Conservation (phyloP, 2,113 vertebrate species). For the Podilymbus podiceps region DNA sequence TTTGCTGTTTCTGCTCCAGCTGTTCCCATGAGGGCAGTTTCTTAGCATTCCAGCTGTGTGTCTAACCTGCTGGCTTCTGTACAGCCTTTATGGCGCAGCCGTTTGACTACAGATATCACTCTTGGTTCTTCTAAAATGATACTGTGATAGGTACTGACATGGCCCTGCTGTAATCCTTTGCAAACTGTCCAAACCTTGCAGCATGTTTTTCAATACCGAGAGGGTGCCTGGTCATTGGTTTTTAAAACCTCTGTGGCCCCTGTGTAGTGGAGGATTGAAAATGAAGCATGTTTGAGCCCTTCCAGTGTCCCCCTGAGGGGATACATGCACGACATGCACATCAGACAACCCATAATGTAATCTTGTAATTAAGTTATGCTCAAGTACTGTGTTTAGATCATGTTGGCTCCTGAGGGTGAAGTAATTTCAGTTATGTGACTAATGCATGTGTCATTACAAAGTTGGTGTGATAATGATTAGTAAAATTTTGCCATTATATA, state of each 20-base stretch:
- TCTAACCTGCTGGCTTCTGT: neutral
- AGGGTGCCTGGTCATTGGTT: neutral
- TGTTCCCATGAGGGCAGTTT: neutral
- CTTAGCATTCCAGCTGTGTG: neutral
- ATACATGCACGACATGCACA: rapidly evolving
- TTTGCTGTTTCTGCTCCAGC: neutral
- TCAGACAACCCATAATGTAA: neutral
- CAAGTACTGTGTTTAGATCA: neutral
- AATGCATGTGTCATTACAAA: neutral
- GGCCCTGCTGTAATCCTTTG: neutral
- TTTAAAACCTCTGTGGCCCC: neutral
- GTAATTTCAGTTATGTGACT: neutral
- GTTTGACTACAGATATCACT: neutral
- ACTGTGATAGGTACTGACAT: neutral
- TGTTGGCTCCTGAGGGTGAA: neutral
- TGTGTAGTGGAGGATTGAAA: neutral
- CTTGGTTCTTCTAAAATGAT: neutral
- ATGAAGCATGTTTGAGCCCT: neutral
- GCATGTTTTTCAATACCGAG: neutral
- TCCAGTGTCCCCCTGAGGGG: neutral
- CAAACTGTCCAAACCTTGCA: neutral
- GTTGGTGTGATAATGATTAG: neutral
- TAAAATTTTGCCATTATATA: neutral
- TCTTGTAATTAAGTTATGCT: neutral
- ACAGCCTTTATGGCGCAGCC: neutral